Base-by-base conservation (phyloP, 2,888 invertebrate genomes). In the Megalurothrips usitatus region DNA sequence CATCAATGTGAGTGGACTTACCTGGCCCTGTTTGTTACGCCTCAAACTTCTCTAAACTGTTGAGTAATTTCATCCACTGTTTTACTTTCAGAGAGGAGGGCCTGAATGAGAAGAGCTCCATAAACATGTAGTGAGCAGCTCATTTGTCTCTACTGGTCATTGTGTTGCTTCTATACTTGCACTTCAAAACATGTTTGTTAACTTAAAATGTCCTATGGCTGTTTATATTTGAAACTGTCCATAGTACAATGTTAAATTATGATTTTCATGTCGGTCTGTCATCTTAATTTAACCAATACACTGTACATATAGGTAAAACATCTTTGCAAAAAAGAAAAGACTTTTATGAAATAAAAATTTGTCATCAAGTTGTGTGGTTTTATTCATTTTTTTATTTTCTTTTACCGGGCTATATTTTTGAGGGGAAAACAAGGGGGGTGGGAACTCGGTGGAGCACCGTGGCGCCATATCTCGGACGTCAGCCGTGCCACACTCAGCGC, bases 1-100 rank as follows among this genome's bases (percentile, higher is more conserved):
- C 75, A 87, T 87, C 79, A 87, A 87, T 84, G 87, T 87, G 84
- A 84, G 85, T 80, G 58, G 11, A 8, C 9, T 19, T 19, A 23
- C 23, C 26, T 1, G 68, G 23, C 26, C 23, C 26, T 75, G 12
- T 26, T 0, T 26, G 0, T 26, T 0, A 23, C 4, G n/a, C 26
- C 26, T 12, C 10, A 9, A 12, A 12, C 0, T 75, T 11, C 12
- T 11, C 23, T 23, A 12, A 23, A 26, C 23, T 12, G 26, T 26
- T 75, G 12, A 12, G 0, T 75, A 10, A 19, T 75, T 11, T 8
- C 10, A 10, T 68, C 17, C 8, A 63, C 14, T 0, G 8, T 12
- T 26, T 75, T 1, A 26, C 0, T 26, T 75, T 75, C 26, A 75
- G 68, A 75, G 68, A 75, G 68, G 68, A 75, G 68, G 68, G 12